These are phyloP conservation scores for Deilephila elpenor DNA, from an alignment of 2,888 invertebrate species.

Conservation along the genomic window DNA sequence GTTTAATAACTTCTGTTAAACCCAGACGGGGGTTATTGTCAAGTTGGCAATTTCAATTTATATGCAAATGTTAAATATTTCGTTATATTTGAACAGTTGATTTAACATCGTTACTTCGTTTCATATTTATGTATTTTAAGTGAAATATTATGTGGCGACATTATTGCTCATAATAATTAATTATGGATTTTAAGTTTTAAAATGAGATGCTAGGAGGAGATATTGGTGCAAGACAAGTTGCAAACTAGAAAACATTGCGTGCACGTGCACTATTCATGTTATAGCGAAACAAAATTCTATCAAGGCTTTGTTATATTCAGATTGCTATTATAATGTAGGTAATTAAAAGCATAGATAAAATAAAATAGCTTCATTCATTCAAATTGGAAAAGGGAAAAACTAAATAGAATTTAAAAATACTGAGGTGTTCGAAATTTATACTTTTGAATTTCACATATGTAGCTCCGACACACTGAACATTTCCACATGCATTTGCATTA, in stretches of 20 bases:
- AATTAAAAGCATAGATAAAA: too few species aligned
- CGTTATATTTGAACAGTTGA: slow-evolving; percentile 1
- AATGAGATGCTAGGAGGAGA: neutral
- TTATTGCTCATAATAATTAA: neutral
- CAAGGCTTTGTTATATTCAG: too few species aligned
- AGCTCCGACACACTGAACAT: too few species aligned
- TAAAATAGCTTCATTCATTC: too few species aligned
- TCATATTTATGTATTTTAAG: neutral
- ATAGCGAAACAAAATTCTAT: too few species aligned
- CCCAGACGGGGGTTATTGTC: neutral
- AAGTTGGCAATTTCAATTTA: neutral
- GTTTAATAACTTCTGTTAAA: slow-evolving; percentile 3
- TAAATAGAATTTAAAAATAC: too few species aligned
- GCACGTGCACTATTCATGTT: neutral
- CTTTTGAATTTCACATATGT: too few species aligned
- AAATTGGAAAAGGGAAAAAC: too few species aligned
- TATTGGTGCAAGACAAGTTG: neutral
- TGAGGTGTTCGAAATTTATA: too few species aligned
- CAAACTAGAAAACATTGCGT: neutral
- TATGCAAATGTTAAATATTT: neutral
- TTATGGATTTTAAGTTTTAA: neutral
- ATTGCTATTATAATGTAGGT: too few species aligned
- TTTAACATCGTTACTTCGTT: neutral
- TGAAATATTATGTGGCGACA: neutral
- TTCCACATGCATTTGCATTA: too few species aligned